These are phyloP conservation scores for Laticauda colubrina DNA, from an alignment of 2,113 vertebrate species.

Conservation along the genomic window DNA sequence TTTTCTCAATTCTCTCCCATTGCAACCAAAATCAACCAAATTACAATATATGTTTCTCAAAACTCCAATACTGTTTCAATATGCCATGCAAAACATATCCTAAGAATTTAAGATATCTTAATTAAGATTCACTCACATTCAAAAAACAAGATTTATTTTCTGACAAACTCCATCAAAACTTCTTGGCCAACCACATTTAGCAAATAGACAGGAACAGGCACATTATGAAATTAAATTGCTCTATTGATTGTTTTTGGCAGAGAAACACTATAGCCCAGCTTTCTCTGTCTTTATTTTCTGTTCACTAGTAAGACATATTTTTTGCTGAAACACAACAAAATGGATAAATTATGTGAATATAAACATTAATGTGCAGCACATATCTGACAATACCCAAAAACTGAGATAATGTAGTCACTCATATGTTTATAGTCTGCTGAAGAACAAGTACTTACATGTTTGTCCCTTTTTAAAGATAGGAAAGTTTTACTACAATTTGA, in stretches of 20 bases:
- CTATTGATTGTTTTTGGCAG: neutral
- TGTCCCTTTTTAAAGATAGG: neutral
- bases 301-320: neutral
- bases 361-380: neutral
- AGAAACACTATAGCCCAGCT: neutral
- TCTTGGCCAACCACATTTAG: conserved; percentile 41
- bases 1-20: conserved; percentile 56
- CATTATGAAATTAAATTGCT: conserved; percentile 45
- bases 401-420: neutral
- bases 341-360: neutral
- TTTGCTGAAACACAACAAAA: neutral
- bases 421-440: neutral
- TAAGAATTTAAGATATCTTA: conserved; percentile 55
- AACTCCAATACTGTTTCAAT: conserved; percentile 56
- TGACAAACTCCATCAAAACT: conserved; percentile 62
- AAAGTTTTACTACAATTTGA: neutral
- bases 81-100: conserved; percentile 54
- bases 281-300: conserved; percentile 25
- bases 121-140: conserved; percentile 67
- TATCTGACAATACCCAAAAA: neutral
- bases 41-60: conserved; percentile 55
- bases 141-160: conserved; percentile 68
- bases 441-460: neutral
- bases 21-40: conserved; percentile 57
- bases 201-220: conserved; percentile 40